Evolutionary conservation across 2,888 invertebrate genomes (phyloP).

Genomic region (Podotricha telesiphe): DNA sequence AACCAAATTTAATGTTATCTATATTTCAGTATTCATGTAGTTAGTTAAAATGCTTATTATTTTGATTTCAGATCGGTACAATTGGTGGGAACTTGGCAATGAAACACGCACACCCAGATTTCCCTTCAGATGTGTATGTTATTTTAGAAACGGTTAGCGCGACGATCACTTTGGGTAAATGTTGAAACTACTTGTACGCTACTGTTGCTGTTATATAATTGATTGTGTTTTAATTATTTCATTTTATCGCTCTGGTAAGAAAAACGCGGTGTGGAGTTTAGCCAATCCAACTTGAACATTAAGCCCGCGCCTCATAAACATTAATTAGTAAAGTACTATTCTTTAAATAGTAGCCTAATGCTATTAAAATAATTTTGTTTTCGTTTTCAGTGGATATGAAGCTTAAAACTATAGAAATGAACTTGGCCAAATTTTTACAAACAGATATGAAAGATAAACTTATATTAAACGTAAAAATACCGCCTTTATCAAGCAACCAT

Average conservation of each 20-base stretch:
- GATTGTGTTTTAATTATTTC: no score
- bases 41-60: neutral
- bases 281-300: no score
- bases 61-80: slow-evolving; percentile 83
- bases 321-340: neutral
- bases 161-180: slow-evolving; percentile 75
- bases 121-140: slow-evolving; percentile 89
- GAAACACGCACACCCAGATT: slow-evolving; percentile 87
- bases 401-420: slow-evolving; percentile 52
- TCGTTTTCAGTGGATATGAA: slow-evolving; percentile 59
- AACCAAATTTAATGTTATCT: no score
- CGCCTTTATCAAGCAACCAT: slow-evolving; percentile 65
- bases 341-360: no score
- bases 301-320: no score
- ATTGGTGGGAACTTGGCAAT: slow-evolving; percentile 87
- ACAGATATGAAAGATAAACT: slow-evolving; percentile 69
- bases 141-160: slow-evolving; percentile 85
- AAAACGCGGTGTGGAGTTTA: no score
- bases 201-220: no score
- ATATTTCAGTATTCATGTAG: no score
- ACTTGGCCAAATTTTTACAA: slow-evolving; percentile 66
- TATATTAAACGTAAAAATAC: slow-evolving; percentile 73
- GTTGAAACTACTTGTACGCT: neutral
- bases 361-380: neutral
- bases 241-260: no score